phyloP scores from a whole-genome alignment of 2,113 vertebrate genomes.

The Urocitellus parryii region DNA sequence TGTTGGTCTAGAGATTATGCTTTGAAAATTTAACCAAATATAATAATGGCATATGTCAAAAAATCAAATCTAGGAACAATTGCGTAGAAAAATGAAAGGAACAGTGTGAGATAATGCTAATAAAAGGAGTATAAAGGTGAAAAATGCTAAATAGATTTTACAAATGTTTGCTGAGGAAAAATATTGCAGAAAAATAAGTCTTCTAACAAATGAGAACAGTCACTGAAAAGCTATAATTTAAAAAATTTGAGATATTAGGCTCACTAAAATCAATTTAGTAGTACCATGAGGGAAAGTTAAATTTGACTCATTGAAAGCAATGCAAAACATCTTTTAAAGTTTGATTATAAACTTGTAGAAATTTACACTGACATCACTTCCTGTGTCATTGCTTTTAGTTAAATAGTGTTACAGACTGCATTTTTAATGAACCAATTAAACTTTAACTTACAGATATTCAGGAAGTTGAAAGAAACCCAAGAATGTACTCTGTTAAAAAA shows the following conservation, averaged over 20 bases:
- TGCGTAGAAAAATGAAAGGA: constrained; percentile 53
- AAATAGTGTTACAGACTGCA: neutral
- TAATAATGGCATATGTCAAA: constrained; percentile 50
- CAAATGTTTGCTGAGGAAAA: constrained; percentile 42
- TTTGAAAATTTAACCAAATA: constrained; percentile 66
- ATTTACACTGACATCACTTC: neutral
- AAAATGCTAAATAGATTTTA: constrained; percentile 62
- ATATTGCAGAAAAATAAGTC: constrained; percentile 47
- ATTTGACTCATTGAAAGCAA: neutral
- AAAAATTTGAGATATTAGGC: constrained; percentile 56
- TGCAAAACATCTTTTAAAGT: constrained; percentile 49
- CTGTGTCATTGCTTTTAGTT: neutral
- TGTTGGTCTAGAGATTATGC: constrained; percentile 22
- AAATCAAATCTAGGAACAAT: constrained; percentile 58
- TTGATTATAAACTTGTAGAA: neutral
- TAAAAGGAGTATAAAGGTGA: constrained; percentile 36
- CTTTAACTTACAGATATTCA: constrained; percentile 32
- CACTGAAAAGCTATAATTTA: constrained; percentile 63
- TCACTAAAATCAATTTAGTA: constrained; percentile 68
- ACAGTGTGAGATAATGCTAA: constrained; percentile 58
- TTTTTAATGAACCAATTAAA: constrained; percentile 33
- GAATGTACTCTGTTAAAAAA: neutral
- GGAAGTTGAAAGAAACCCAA: neutral
- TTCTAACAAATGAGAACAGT: constrained; percentile 60
- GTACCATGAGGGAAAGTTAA: constrained; percentile 37